A percentile compares a stretch with the other conserved stretches of the same genome.
phyloP scores from a whole-genome alignment of 2,113 vertebrate species.

The Perca schrenkii region DNA sequence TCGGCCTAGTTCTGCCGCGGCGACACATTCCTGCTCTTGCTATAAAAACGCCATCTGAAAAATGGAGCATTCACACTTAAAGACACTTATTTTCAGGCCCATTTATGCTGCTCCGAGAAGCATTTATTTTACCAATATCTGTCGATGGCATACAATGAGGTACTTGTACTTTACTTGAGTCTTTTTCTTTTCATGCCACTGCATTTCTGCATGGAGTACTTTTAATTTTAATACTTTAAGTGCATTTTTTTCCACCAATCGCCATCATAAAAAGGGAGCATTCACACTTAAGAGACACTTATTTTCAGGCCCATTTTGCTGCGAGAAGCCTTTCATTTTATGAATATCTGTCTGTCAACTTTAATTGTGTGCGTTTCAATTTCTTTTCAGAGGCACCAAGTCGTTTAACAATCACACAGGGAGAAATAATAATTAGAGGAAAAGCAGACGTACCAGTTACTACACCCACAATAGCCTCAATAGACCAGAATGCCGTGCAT shows the following conservation, averaged over 20 bases:
- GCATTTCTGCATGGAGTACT: too few species aligned
- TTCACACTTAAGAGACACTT: too few species aligned
- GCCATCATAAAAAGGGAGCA: too few species aligned
- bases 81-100: background rate
- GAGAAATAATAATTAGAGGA: slow-evolving; percentile 5
- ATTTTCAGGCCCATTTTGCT: too few species aligned
- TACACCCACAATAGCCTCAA: slow-evolving; percentile 25
- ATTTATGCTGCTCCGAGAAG: background rate
- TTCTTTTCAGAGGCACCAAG: background rate
- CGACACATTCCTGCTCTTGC: slow-evolving; percentile 3
- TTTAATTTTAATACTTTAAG: too few species aligned
- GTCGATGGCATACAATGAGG: background rate
- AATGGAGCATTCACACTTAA: background rate
- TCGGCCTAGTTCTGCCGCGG: slow-evolving; percentile 55
- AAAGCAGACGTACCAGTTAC: background rate
- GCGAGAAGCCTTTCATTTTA: too few species aligned
- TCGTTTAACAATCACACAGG: background rate
- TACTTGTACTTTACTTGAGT: too few species aligned
- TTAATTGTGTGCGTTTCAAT: background rate
- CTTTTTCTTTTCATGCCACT: too few species aligned
- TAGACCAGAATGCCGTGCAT: background rate
- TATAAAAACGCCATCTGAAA: slow-evolving; percentile 12
- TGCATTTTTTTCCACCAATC: too few species aligned
- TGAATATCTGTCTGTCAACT: background rate
- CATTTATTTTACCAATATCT: background rate